These are phyloP conservation scores for Ornithoptera alexandrae DNA, from an alignment of 2,888 invertebrate species.

Conservation along the genomic window DNA sequence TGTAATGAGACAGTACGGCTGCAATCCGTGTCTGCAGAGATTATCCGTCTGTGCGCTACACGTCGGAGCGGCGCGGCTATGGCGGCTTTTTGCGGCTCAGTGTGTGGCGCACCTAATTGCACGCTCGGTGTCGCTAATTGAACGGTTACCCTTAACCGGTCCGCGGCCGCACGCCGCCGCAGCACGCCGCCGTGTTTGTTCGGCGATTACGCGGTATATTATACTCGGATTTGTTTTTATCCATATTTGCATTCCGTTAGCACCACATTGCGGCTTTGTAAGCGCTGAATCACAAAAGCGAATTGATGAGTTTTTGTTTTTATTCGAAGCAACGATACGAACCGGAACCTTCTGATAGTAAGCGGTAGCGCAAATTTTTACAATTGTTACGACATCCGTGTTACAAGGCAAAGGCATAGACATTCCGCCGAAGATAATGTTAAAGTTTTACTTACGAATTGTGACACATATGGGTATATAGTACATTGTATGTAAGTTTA, in stretches of 20 bases:
- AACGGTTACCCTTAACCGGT: slow-evolving; percentile 61
- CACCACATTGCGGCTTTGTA: slow-evolving; percentile 12
- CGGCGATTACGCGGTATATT: slow-evolving; percentile 57
- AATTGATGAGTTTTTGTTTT: not conserved
- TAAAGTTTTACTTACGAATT: no score
- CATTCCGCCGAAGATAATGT: no score
- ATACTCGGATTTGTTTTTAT: slow-evolving; percentile 44
- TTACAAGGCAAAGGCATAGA: no score
- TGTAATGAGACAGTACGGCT: slow-evolving; percentile 16
- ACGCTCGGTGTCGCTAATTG: slow-evolving; percentile 63
- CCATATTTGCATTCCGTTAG: slow-evolving; percentile 27
- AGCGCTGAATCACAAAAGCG: not conserved
- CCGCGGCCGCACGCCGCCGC: slow-evolving; percentile 31
- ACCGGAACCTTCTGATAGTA: no score
- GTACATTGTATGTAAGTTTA: no score
- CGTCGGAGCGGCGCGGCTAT: slow-evolving; percentile 3
- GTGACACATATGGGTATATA: no score
- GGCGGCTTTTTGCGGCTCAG: slow-evolving; percentile 51
- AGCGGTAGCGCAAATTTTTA: not conserved
- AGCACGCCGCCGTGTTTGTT: slow-evolving; percentile 52
- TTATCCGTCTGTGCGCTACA: slow-evolving; percentile 26
- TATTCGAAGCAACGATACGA: no score
- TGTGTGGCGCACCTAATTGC: slow-evolving; percentile 62
- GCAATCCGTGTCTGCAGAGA: slow-evolving; percentile 27
- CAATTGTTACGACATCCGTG: not conserved